These are phyloP conservation scores for Telenomus remus DNA, from an alignment of 1,140 invertebrate genomes.

Conservation along the genomic window DNA sequence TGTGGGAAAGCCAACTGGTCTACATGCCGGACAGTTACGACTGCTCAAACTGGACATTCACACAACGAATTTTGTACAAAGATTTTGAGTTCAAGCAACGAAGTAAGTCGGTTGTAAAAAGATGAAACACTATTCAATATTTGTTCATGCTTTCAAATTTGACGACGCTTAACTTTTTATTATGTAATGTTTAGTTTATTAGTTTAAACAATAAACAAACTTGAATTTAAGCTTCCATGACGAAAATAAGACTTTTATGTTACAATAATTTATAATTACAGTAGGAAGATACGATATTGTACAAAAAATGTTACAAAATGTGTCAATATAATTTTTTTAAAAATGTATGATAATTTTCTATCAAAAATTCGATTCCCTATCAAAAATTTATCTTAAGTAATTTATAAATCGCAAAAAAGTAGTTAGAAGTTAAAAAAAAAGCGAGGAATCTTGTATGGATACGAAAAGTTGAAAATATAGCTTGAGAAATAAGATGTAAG, in stretches of 20 bases:
- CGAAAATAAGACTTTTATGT: no score
- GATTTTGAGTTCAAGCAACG: constrained; percentile 38
- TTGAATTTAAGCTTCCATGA: no score
- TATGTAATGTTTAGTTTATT: no score
- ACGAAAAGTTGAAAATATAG: background rate
- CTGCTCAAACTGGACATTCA: constrained; percentile 48
- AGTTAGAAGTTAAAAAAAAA: no score
- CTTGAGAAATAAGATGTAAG: background rate
- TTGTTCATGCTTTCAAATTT: background rate
- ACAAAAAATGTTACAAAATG: no score
- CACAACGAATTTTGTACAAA: constrained; percentile 30
- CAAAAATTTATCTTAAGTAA: background rate
- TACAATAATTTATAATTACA: no score
- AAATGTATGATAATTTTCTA: background rate
- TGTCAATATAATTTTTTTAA: no score
- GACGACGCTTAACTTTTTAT: no score
- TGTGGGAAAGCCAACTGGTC: constrained; percentile 27
- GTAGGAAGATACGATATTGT: no score
- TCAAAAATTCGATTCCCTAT: background rate
- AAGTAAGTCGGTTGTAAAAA: constrained; percentile 44
- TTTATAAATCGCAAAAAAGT: background rate
- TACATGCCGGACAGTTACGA: constrained; percentile 61
- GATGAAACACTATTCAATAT: background rate
- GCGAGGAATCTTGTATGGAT: no score
- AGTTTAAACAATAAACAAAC: no score